Evolutionary conservation across 2,888 invertebrate species (phyloP), one percentile per base, ranked within the genome.

Genomic region (Volucella inflata): DNA sequence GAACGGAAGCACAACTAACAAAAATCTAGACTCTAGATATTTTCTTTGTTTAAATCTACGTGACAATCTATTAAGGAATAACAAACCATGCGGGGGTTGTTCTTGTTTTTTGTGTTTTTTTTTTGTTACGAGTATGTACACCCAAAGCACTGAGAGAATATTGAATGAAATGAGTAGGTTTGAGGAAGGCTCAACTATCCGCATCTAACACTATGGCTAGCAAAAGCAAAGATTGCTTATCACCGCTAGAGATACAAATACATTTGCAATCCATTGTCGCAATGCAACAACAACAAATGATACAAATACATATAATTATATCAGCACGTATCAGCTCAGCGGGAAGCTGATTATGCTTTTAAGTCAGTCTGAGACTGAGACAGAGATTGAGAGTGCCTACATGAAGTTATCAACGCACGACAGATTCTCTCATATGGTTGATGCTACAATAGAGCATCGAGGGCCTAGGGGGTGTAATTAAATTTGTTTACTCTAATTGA

Each of bases 401-500:
- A 40, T 21, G 60, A 50, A 50, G 67, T 51, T 57, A 65, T 30
- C 48, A 42, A 14, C 59, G 44, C 12, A 12, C 21, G 9, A 14
- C 38, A 48, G 53, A n/a, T 42, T 10, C 10, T 53, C 30, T 9
- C 30, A 17, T 42, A 44, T 17, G 3, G 14, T 11, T 8, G 42
- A 53, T 10, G 21, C 55, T 17, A 36, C n/a, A 21, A 44, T 68
- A 17, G 44, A 3, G 44, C 12, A n/a, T 0, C 4, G 21, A 30
- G 14, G 12, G 17, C 0, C 21, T 2, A 4, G 40, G 44, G 57
- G 36, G 42, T 71, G 16, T 71, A 48, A 78, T 78, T 64, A 12
- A 64, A 71, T 78, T 70, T 77, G 62, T 46, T 70, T 70, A 46
- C 46, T 53, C 62, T 78, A 62, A 64, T 70, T 70, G 70, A 70